Percentiles rank a stretch among this genome's conserved stretches.
phyloP scores from a whole-genome alignment of 2,113 vertebrate genomes.

The Xenopus laevis region DNA sequence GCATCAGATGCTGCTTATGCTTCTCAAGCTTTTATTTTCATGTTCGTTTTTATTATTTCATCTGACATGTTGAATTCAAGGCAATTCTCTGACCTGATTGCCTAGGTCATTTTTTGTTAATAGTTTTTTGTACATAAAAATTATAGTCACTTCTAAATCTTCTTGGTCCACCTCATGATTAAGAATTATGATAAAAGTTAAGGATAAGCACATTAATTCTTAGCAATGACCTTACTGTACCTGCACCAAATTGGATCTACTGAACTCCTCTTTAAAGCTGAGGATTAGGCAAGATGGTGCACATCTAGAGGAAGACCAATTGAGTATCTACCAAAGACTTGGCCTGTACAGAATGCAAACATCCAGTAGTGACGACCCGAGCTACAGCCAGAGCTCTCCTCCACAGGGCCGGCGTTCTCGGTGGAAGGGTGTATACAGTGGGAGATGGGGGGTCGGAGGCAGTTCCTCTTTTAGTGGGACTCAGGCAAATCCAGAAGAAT shows the following conservation, averaged over 20 bases:
- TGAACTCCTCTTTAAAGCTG: not conserved
- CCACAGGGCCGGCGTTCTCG: constrained; percentile 14
- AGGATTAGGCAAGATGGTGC: not conserved
- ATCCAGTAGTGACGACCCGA: constrained; percentile 37
- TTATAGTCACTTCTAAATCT: no score
- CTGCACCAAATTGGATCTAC: no score
- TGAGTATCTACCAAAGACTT: not conserved
- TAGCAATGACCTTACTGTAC: no score
- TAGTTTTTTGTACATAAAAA: no score
- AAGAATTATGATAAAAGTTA: no score
- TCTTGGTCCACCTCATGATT: no score
- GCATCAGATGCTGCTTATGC: constrained; percentile 2
- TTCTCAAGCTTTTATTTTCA: constrained; percentile 2
- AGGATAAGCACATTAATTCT: no score
- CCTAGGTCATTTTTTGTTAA: no score
- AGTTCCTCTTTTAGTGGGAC: constrained; percentile 41
- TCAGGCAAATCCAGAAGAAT: constrained; percentile 32
- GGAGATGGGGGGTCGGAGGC: constrained; percentile 30
- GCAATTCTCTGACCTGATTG: no score
- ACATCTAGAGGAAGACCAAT: not conserved
- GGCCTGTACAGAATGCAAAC: constrained; percentile 20
- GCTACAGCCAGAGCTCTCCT: constrained; percentile 37
- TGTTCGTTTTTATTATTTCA: not conserved
- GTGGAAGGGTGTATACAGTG: constrained; percentile 38
- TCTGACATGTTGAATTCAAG: no score